A percentile compares a stretch with the other conserved stretches of the same genome.
phyloP scores from a whole-genome alignment of 1,140 invertebrate species.

The Dryas iulia region DNA sequence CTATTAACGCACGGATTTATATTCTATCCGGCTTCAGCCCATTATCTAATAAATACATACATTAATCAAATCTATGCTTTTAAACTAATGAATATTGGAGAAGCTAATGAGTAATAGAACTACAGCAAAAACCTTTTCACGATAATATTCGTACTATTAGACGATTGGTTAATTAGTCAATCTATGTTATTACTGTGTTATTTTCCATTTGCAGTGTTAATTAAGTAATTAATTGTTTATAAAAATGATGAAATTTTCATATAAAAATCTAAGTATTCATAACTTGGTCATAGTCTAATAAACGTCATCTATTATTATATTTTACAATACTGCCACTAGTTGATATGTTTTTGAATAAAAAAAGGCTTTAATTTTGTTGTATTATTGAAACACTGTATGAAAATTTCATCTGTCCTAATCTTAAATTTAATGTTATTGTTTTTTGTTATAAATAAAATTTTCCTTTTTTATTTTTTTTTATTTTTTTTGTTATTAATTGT shows the following conservation, averaged over 20 bases:
- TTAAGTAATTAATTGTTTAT: slow-evolving; percentile 29
- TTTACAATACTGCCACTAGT: slow-evolving; percentile 1
- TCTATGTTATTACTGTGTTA: slow-evolving; percentile 37
- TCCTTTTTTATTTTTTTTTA: slow-evolving; percentile 66
- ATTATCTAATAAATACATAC: slow-evolving; percentile 1
- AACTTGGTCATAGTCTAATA: not conserved
- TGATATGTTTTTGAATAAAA: not conserved
- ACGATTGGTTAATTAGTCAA: slow-evolving; percentile 10
- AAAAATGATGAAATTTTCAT: slow-evolving; percentile 37
- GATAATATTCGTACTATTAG: slow-evolving; percentile 7
- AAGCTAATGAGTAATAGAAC: not conserved
- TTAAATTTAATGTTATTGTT: slow-evolving; percentile 34
- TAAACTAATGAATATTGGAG: slow-evolving; percentile 14
- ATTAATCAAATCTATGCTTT: slow-evolving; percentile 6
- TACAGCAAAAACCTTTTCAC: slow-evolving; percentile 9
- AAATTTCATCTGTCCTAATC: slow-evolving; percentile 29
- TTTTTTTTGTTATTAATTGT: slow-evolving; percentile 75
- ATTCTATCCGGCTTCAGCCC: slow-evolving; percentile 18
- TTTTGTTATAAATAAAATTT: slow-evolving; percentile 50
- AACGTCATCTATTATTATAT: not conserved
- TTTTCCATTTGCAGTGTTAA: slow-evolving; percentile 50
- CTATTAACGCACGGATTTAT: not conserved
- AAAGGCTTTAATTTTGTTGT: not conserved
- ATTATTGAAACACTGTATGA: slow-evolving; percentile 8
- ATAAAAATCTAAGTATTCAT: not conserved